Evolutionary conservation across 2,888 invertebrate genomes (phyloP).

Genomic region (Melinaea menophilus): DNA sequence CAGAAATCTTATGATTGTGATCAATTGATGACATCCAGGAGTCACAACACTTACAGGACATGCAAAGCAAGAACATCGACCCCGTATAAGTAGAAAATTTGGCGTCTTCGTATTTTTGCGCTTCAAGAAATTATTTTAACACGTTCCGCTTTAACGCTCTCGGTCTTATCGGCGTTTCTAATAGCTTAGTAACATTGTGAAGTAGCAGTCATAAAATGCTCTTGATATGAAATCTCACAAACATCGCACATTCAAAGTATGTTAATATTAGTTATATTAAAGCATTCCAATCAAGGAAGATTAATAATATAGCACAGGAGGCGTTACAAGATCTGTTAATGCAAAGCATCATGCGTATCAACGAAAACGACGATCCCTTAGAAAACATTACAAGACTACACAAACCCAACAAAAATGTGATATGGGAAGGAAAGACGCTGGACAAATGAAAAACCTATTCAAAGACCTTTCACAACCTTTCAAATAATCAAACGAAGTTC

Average conservation of each 20-base stretch:
- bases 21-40: neutral
- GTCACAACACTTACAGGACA: constrained; percentile 41
- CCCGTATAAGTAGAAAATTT: constrained; percentile 26
- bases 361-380: constrained; percentile 40
- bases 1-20: constrained; percentile 8
- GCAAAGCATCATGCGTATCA: constrained; percentile 37
- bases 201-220: constrained; percentile 52
- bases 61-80: constrained; percentile 42
- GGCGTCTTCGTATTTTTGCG: constrained; percentile 16
- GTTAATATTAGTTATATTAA: constrained; percentile 23
- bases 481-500: constrained; percentile 30
- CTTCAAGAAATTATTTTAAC: constrained; percentile 45
- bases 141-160: constrained; percentile 18
- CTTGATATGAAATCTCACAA: constrained; percentile 48
- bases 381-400: constrained; percentile 42
- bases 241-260: constrained; percentile 61
- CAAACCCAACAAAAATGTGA: constrained; percentile 30
- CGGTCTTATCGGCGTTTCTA: constrained; percentile 31
- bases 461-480: constrained; percentile 55
- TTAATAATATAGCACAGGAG: neutral
- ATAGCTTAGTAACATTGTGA: constrained; percentile 50
- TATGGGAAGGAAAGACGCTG: constrained; percentile 51
- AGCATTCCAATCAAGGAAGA: constrained; percentile 26
- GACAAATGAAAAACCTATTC: constrained; percentile 48
- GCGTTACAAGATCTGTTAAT: constrained; percentile 23